These are phyloP conservation scores for Rhodeus uyekii DNA, from an alignment of 2,797 vertebrate species.

Conservation along the genomic window DNA sequence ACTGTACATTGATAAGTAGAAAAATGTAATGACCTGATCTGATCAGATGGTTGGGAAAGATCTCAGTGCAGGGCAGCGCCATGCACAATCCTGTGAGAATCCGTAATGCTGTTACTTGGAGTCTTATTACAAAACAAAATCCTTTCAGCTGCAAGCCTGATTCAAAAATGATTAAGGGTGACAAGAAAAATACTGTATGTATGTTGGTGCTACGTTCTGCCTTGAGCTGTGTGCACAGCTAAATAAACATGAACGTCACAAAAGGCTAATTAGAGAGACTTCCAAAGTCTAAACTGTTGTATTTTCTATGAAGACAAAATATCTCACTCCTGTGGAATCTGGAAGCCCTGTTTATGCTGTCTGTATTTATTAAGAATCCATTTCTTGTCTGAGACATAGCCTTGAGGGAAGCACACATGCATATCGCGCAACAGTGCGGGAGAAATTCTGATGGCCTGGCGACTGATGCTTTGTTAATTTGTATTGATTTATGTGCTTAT, in stretches of 20 bases:
- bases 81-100: constrained; percentile 43
- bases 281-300: constrained; percentile 2
- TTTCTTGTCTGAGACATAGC: background rate
- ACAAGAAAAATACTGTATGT: constrained; percentile 33
- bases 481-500: too few species aligned
- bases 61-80: constrained; percentile 29
- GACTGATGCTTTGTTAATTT: too few species aligned
- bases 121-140: constrained; percentile 68
- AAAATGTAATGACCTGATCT: constrained; percentile 36
- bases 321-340: constrained; percentile 6
- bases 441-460: too few species aligned
- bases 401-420: background rate
- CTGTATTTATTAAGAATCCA: background rate
- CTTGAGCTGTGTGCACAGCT: constrained; percentile 46
- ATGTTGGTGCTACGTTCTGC: constrained; percentile 51
- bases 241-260: constrained; percentile 33
- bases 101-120: constrained; percentile 63
- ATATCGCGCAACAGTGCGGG: background rate
- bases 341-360: background rate
- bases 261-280: constrained; percentile 22
- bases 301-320: constrained; percentile 32
- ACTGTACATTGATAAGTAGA: constrained; percentile 27
- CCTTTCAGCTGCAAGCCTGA: constrained; percentile 66
- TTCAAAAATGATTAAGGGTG: constrained; percentile 66
- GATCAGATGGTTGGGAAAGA: constrained; percentile 41